Conservation (phyloP, 2,888 invertebrate species). For the Agrochola lota region DNA sequence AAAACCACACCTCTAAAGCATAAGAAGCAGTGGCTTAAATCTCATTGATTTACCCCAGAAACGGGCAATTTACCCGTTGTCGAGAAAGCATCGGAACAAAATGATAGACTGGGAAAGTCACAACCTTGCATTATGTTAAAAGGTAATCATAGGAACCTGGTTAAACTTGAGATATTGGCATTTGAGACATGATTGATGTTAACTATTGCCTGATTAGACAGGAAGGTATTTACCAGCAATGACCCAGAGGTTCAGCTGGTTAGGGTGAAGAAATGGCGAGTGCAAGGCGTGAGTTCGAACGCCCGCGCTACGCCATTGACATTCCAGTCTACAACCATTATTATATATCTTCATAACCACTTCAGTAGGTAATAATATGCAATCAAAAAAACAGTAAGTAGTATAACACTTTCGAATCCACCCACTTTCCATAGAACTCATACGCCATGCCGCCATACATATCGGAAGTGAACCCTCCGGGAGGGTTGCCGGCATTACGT, state of each 20-base stretch:
- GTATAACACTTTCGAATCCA: too few species aligned
- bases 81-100: constrained; percentile 50
- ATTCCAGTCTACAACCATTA: neutral
- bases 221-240: neutral
- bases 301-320: neutral
- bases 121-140: constrained; percentile 31
- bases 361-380: neutral
- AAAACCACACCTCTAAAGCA: neutral
- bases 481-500: too few species aligned
- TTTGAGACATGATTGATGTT: constrained; percentile 24
- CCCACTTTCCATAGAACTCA: too few species aligned
- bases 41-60: constrained; percentile 14
- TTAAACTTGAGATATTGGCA: constrained; percentile 14
- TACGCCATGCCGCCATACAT: too few species aligned
- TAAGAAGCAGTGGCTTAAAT: constrained; percentile 2
- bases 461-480: too few species aligned
- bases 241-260: neutral
- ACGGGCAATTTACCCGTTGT: constrained; percentile 48
- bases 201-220: neutral
- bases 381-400: neutral
- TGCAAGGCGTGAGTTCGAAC: neutral
- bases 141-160: constrained; percentile 53
- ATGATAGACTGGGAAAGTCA: constrained; percentile 32
- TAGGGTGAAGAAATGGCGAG: neutral
- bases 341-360: neutral